phyloP scores from a whole-genome alignment of 2,113 vertebrate genomes.

The Trichomycterus rosablanca region DNA sequence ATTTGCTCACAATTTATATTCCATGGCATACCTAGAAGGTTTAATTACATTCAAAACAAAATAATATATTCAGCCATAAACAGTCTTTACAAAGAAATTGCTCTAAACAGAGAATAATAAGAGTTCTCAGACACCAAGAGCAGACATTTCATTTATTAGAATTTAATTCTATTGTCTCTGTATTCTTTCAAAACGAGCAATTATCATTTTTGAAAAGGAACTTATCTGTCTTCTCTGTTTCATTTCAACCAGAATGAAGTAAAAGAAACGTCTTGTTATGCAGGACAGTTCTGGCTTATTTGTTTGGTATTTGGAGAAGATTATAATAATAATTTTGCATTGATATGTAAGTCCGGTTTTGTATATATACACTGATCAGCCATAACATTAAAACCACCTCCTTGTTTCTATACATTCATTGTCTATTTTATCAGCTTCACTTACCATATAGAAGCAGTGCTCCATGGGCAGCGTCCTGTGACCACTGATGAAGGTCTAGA shows the following conservation, averaged over 20 bases:
- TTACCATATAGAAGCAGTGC: too few species aligned
- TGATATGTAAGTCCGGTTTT: too few species aligned
- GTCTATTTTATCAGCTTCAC: too few species aligned
- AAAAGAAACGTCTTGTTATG: background rate
- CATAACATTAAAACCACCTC: too few species aligned
- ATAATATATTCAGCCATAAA: constrained; percentile 54
- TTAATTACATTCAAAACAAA: constrained; percentile 59
- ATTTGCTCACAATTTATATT: constrained; percentile 57
- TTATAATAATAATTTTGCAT: too few species aligned
- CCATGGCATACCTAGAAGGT: constrained; percentile 50
- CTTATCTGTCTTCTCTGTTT: background rate
- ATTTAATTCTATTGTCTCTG: constrained; percentile 15
- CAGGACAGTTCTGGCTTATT: too few species aligned
- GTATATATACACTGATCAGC: too few species aligned
- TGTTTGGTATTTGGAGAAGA: too few species aligned
- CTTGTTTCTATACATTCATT: too few species aligned
- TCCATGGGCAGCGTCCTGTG: too few species aligned
- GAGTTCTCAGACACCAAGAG: constrained; percentile 48
- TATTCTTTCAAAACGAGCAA: constrained; percentile 42
- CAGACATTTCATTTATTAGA: constrained; percentile 45
- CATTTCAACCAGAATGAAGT: background rate
- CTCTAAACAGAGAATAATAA: constrained; percentile 61
- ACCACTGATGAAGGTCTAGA: too few species aligned
- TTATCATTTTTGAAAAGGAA: constrained; percentile 13
- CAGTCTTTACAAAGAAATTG: constrained; percentile 64